phyloP scores from a whole-genome alignment of 2,888 invertebrate genomes.

The Megalurothrips usitatus region DNA sequence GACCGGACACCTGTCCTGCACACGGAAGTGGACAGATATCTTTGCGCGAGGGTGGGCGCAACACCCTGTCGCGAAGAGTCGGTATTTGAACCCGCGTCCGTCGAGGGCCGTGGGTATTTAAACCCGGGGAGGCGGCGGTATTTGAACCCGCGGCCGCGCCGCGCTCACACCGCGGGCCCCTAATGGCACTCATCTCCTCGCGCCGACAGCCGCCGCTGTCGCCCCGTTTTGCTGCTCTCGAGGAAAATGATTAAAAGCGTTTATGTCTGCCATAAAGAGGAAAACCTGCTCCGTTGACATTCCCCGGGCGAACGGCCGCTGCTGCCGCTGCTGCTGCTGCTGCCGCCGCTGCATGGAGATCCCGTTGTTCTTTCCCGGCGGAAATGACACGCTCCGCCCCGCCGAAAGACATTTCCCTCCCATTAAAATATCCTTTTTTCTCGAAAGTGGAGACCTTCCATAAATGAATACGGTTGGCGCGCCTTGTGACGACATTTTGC shows the following conservation, averaged over 20 bases:
- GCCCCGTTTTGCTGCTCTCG: not conserved
- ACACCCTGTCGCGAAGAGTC: not conserved
- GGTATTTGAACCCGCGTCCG: not conserved
- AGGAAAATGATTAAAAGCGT: constrained; percentile 7
- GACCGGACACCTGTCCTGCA: not conserved
- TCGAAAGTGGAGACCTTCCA: too few relatives aligned
- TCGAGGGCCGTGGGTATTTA: not conserved
- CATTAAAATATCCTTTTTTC: too few relatives aligned
- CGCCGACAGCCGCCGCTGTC: not conserved
- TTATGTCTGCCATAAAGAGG: not conserved
- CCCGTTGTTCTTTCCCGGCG: not conserved
- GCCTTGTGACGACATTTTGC: too few relatives aligned
- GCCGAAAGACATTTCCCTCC: too few relatives aligned
- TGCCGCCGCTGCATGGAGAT: not conserved
- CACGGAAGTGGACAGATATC: not conserved
- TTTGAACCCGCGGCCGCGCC: too few relatives aligned
- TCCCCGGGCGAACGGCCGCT: not conserved
- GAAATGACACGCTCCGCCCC: not conserved
- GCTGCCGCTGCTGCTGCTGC: not conserved
- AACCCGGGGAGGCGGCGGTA: too few relatives aligned
- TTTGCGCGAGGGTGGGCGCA: not conserved
- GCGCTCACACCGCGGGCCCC: too few relatives aligned
- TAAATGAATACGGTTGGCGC: too few relatives aligned
- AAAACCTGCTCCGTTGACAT: not conserved
- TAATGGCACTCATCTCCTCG: not conserved